A percentile compares a stretch with the other conserved stretches of the same genome.
These are phyloP conservation scores for Xenus cinereus DNA, from an alignment of 2,113 vertebrate species.

Conservation along the genomic window DNA sequence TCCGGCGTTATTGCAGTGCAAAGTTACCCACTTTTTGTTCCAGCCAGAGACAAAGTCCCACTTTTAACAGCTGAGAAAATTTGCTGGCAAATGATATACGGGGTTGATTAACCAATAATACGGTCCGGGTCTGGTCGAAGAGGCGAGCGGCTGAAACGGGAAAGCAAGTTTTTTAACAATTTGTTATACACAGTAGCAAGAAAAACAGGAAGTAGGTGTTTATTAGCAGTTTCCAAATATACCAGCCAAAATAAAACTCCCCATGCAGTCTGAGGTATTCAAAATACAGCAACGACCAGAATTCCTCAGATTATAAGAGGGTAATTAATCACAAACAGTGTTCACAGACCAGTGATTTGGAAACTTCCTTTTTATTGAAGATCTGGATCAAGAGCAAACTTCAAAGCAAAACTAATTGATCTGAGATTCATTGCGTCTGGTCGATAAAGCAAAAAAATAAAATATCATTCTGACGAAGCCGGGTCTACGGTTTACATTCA, in stretches of 20 bases:
- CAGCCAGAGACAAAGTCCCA: slow-evolving; percentile 44
- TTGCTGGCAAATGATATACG: slow-evolving; percentile 38
- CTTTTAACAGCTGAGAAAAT: slow-evolving; percentile 67
- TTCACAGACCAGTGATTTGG: slow-evolving; percentile 79
- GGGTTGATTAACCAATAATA: slow-evolving; percentile 38
- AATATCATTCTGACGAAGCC: slow-evolving; percentile 29
- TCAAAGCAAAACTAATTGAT: slow-evolving; percentile 77
- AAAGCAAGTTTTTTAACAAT: slow-evolving; percentile 72
- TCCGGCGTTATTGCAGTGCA: background rate
- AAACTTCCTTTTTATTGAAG: slow-evolving; percentile 79
- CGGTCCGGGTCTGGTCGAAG: slow-evolving; percentile 42
- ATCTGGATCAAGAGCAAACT: slow-evolving; percentile 77
- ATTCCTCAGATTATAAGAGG: slow-evolving; percentile 82
- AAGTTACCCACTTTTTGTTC: background rate
- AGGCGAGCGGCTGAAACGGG: slow-evolving; percentile 53
- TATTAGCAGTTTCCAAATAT: slow-evolving; percentile 83
- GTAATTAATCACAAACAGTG: slow-evolving; percentile 81
- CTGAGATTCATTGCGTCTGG: slow-evolving; percentile 72
- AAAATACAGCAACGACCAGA: slow-evolving; percentile 75
- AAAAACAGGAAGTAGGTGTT: slow-evolving; percentile 83
- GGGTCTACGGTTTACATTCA: slow-evolving; percentile 30
- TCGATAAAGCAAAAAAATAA: slow-evolving; percentile 66
- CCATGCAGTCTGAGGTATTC: slow-evolving; percentile 77
- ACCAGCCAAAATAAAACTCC: slow-evolving; percentile 82
- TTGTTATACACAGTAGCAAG: slow-evolving; percentile 78